These are phyloP conservation scores for Rhyzopertha dominica DNA, from an alignment of 1,140 invertebrate genomes.

Conservation along the genomic window DNA sequence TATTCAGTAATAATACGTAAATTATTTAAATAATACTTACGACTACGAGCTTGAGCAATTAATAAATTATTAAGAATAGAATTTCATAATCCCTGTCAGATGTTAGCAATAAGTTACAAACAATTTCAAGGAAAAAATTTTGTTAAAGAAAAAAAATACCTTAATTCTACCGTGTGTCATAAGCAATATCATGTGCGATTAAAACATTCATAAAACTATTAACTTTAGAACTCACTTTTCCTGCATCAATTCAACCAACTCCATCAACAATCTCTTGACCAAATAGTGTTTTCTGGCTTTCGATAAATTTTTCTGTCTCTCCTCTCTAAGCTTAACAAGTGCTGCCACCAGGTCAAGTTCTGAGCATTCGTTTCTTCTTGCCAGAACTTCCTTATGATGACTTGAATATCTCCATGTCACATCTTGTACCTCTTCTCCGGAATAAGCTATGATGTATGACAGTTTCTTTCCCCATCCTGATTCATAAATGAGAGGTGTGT, in stretches of 20 bases:
- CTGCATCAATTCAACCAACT: constrained; percentile 54
- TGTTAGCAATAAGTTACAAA: too few species aligned
- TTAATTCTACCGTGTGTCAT: too few species aligned
- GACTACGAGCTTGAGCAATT: too few species aligned
- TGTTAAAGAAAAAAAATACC: background rate
- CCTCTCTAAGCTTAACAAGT: constrained; percentile 47
- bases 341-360: constrained; percentile 57
- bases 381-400: constrained; percentile 56
- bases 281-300: constrained; percentile 49
- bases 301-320: constrained; percentile 49
- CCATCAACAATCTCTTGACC: constrained; percentile 49
- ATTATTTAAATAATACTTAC: too few species aligned
- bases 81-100: too few species aligned
- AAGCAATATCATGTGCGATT: too few species aligned
- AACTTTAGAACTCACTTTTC: constrained; percentile 44
- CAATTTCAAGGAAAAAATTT: too few species aligned
- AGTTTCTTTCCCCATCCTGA: constrained; percentile 85
- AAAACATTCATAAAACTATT: too few species aligned
- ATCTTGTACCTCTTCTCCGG: constrained; percentile 87
- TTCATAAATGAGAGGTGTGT: constrained; percentile 90
- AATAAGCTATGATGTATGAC: constrained; percentile 84
- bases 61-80: too few species aligned
- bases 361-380: constrained; percentile 53
- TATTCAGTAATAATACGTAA: too few species aligned
- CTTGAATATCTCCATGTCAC: constrained; percentile 92